Conservation (phyloP, 2,797 vertebrate species). For the Peromyscus eremicus region DNA sequence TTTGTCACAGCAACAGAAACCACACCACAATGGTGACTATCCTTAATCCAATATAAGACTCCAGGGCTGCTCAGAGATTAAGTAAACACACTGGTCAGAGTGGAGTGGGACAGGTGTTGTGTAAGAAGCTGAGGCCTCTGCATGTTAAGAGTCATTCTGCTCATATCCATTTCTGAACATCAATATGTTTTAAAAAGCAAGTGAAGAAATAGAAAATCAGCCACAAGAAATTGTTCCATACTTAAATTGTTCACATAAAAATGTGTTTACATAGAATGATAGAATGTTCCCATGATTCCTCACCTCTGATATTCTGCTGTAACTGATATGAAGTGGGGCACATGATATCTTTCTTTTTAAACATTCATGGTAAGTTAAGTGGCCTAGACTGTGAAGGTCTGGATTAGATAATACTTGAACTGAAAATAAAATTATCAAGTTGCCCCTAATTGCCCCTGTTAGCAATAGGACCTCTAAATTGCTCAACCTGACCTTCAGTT, state of each 20-base stretch:
- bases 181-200: slow-evolving; percentile 34
- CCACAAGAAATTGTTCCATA: background rate
- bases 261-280: background rate
- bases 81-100: background rate
- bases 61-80: background rate
- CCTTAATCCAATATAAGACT: background rate
- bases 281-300: background rate
- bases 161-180: background rate
- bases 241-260: slow-evolving; percentile 12
- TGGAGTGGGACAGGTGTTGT: background rate
- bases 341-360: background rate
- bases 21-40: background rate
- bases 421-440: background rate
- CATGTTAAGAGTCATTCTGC: background rate
- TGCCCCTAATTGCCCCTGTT: background rate
- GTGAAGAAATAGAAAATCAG: slow-evolving; percentile 20
- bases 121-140: background rate
- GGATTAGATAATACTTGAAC: background rate
- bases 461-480: background rate
- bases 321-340: background rate
- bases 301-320: background rate
- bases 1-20: background rate
- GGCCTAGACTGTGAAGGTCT: background rate
- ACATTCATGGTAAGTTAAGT: background rate
- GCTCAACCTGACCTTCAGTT: background rate